A percentile compares a stretch with the other conserved stretches of the same genome.
Evolutionary conservation across 1,140 invertebrate species (phyloP).

Genomic region (Pseudomyrmex gracilis): DNA sequence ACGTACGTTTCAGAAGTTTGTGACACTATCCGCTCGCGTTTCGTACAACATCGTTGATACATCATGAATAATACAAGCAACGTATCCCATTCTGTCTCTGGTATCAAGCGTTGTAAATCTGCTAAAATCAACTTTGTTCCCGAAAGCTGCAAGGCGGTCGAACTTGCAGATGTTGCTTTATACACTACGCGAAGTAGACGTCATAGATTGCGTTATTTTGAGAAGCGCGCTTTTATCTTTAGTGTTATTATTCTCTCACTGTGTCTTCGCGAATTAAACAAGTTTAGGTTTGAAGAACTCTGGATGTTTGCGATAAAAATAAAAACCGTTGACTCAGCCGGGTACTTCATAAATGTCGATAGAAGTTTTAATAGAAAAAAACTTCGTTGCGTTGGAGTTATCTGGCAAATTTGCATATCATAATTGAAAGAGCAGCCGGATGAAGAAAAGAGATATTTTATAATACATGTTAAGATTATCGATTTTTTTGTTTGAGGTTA

Average conservation of each 20-base stretch:
- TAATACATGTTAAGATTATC: conserved; percentile 36
- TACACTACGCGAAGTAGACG: too few relatives aligned
- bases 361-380: conserved; percentile 52
- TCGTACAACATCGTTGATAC: not conserved
- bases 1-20: conserved; percentile 38
- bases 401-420: conserved; percentile 44
- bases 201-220: too few relatives aligned
- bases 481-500: conserved; percentile 12
- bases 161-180: not conserved
- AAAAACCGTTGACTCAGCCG: not conserved
- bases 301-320: conserved; percentile 20
- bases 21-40: conserved; percentile 14
- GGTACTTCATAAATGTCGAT: conserved; percentile 37
- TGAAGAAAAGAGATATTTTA: conserved; percentile 32
- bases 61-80: conserved; percentile 47
- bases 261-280: conserved; percentile 3
- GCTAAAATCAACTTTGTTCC: conserved; percentile 33
- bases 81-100: too few relatives aligned
- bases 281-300: conserved; percentile 8
- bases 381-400: not conserved
- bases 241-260: not conserved
- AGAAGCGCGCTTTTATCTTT: not conserved
- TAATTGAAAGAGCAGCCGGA: conserved; percentile 38
- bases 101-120: conserved; percentile 19
- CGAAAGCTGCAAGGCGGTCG: not conserved